Base-by-base conservation (phyloP, 2,113 vertebrate species). In the Sylvilagus bachmani region DNA sequence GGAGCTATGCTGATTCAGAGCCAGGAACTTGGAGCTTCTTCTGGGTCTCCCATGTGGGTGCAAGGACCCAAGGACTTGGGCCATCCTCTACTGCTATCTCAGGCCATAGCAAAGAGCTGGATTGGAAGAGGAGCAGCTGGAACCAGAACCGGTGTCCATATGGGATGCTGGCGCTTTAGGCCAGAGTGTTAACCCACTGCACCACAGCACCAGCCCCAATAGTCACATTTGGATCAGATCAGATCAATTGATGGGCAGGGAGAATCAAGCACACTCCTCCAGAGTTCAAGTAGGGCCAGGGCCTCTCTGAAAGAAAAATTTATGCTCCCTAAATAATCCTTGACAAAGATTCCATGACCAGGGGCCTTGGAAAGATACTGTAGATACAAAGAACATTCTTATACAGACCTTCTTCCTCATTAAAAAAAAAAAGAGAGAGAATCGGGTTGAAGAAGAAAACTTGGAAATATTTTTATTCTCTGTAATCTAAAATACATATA, bases 251-350 rank as follows among this genome's bases (percentile, higher is more conserved):
- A 77, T 86, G n/a, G 81, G 4, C 24, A 19, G 10, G 24, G 31
- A 79, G 0, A 36, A 10, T 1, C 0, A 14, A 3, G 13, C 6
- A 44, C 3, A 14, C 12, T 29, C 64, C 61, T 31, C 2, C 31
- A 16, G 25, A 31, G 17, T 8, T 69, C 33, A 81, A 13, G 29
- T 25, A 36, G 38, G 5, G 27, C 14, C 0, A 0, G n/a, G 19
- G 11, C 11, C 5, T 10, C 53, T 90, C 25, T 29, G 9, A 77
- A 69, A 36, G 11, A 29, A 5, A 55, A 53, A 24, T 14, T 25
- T 1, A 11, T 27, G 2, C 25, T 67, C 31, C 71, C 29, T 6
- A 61, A 44, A n/a, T 1, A n/a, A 33, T 21, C 13, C 22, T 87
- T 67, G 27, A 13, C n/a, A 31, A 33, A 51, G 49, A 10, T 38